Base-by-base conservation (phyloP, 1,140 invertebrate genomes). In the Harpegnathos saltator region DNA sequence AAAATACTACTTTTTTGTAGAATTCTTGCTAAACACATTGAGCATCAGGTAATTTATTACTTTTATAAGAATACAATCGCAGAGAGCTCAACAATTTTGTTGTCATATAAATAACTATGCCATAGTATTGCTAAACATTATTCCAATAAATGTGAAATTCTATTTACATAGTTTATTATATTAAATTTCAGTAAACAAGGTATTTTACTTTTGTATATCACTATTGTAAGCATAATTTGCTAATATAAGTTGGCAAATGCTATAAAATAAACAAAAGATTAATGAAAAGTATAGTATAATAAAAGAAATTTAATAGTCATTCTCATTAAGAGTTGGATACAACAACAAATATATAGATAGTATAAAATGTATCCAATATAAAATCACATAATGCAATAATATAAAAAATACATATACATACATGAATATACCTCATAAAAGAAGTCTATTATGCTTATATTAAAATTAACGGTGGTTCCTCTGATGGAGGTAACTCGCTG, bases 381-480 rank as follows among this genome's bases (percentile, higher is more conserved):
- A 74, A 74, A 74, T 33, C 44, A 12, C 38, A 38, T n/a, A 38
- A 77, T 58, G 15, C 66, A 66, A 52, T 52, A 0, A 66, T 66
- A 75, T 33, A 77, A 56, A 66, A 56, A 38, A 54, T n/a, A 74
- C 22, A 12, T 17, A 61, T n/a, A 11, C 63, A 15, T n/a, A 26
- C 12, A 24, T 24, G 17, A 44, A 44, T n/a, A 17, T 52, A 5
- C 52, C 19, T 50, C 48, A 38, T 52, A 24, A 69, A 66, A 78
- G 63, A 44, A 29, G 58, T 44, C 9, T 26, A 15, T 50, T 24
- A 38, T 69, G n/a, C 69, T 89, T 87, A 93, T 22, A 90, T 92
- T 66, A 94, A 85, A 87, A 94, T 93, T 80, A 94, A 86, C 2
- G 90, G 90, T 7, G 90, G 88, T 85, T 92, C 91, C 44, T 87